A percentile compares a stretch with the other conserved stretches of the same genome.
These are phyloP conservation scores for Chloroclysta siterata DNA, from an alignment of 2,888 invertebrate species.

Conservation along the genomic window DNA sequence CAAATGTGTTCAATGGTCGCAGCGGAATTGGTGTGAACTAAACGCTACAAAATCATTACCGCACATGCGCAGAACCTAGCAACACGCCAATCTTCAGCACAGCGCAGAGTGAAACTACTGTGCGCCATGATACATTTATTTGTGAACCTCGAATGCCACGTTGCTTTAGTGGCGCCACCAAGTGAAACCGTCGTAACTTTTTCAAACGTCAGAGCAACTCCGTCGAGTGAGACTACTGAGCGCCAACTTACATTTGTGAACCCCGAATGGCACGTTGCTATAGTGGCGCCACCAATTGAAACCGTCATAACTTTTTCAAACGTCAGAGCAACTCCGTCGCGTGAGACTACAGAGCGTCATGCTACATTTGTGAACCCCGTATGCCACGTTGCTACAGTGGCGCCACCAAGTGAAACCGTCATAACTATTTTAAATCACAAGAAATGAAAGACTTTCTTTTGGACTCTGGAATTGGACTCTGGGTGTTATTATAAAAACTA, in stretches of 20 bases:
- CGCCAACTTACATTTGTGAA: no score
- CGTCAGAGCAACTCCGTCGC: no score
- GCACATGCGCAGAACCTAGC: not conserved
- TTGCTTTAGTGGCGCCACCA: not conserved
- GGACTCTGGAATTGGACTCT: no score
- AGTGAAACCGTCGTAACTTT: not conserved
- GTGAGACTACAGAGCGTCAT: no score
- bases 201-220: not conserved
- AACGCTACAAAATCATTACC: not conserved
- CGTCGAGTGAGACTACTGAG: no score
- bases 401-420: not conserved
- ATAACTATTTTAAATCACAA: not conserved
- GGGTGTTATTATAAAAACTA: no score
- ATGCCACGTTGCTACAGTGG: not conserved
- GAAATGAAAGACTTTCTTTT: no score
- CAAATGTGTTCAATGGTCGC: not conserved
- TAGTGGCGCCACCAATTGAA: conserved; percentile 3
- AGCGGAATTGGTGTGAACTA: not conserved
- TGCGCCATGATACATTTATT: no score
- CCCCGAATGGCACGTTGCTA: not conserved
- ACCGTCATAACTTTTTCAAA: not conserved
- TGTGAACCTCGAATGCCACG: conserved; percentile 4
- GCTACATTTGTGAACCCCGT: not conserved
- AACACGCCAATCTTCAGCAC: no score
- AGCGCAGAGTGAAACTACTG: no score